A percentile compares a stretch with the other conserved stretches of the same genome.
Evolutionary conservation across 2,888 invertebrate species (phyloP).

Genomic region (Amiota communis): DNA sequence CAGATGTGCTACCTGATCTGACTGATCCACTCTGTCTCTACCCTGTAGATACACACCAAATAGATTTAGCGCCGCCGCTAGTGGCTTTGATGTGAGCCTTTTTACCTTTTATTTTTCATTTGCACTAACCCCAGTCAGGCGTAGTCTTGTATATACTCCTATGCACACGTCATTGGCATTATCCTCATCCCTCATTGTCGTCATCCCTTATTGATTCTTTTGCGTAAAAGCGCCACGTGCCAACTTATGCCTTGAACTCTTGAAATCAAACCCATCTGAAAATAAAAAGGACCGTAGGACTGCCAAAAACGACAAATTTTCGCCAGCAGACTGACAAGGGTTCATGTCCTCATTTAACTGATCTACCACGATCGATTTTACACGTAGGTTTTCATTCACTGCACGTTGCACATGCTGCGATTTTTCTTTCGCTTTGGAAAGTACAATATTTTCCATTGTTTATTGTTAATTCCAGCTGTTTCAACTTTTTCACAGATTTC

Average conservation of each 20-base stretch:
- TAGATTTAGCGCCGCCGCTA: constrained; percentile 37
- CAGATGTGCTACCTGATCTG: constrained; percentile 29
- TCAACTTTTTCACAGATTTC: neutral
- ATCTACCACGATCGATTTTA: constrained; percentile 7
- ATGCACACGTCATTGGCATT: neutral
- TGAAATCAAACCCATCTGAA: constrained; percentile 49
- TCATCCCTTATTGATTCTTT: constrained; percentile 6
- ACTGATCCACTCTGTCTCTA: constrained; percentile 25
- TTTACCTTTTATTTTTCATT: no score
- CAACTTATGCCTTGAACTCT: constrained; percentile 28
- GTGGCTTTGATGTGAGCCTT: no score
- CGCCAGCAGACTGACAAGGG: constrained; percentile 44
- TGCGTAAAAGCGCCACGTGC: constrained; percentile 46
- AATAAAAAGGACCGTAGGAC: constrained; percentile 50
- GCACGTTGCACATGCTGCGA: constrained; percentile 22
- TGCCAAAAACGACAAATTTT: constrained; percentile 39
- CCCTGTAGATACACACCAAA: no score
- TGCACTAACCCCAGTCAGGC: no score
- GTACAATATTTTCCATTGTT: neutral
- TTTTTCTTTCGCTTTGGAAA: constrained; percentile 14
- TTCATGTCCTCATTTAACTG: constrained; percentile 19
- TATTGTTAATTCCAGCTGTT: neutral
- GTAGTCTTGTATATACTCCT: no score
- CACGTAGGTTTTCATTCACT: constrained; percentile 2
- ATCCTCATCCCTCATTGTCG: neutral